Base-by-base conservation (phyloP, 2,888 invertebrate genomes). In the Cremastinae sp. region DNA sequence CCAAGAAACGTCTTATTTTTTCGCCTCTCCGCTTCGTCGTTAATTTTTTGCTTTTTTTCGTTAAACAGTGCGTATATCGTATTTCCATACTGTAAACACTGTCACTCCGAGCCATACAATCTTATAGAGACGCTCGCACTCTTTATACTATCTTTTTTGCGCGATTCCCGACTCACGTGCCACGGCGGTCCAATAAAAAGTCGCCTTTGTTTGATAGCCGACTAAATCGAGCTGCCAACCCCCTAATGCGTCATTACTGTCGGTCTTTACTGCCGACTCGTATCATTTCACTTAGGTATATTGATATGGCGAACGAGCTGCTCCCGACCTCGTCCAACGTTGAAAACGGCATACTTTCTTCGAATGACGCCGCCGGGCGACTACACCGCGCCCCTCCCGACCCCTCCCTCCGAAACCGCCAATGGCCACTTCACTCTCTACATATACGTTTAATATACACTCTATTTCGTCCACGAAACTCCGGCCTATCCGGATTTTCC, bases 241-340 rank as follows among this genome's bases (percentile, higher is more conserved):
- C 89, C 87, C 89, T 90, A 90, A 90, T 90, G 89, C 89, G 89
- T 90, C 89, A 90, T 90, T 90, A 90, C 89, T 89, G 89, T 90
- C 89, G 87, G 85, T 85, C 80, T 82, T 89, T 89, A 90, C 88
- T 88, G 85, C 84, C 79, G 85, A 83, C 89, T 88, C 89, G 89
- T 90, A 89, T 89, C 89, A 89, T 90, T 90, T 90, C 89, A 90
- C 89, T 90, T 90, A 89, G 89, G 89, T 89, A 90, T 90, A 90
- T 89, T 89, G 89, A 90, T 90, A 90, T 89, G 89, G 89, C 70
- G 89, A 87, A 89, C 89, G 89, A 89, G 89, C 28, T 28, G 28
- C 85, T 89, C 88, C 87, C 86, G 86, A 88, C 88, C 89, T 88
- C 85, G 86, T 84, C 83, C 87, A 88, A 88, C 86, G 84, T 81